These are phyloP conservation scores for Drosophila kanekoi DNA, from an alignment of 2,888 invertebrate genomes.

Conservation along the genomic window DNA sequence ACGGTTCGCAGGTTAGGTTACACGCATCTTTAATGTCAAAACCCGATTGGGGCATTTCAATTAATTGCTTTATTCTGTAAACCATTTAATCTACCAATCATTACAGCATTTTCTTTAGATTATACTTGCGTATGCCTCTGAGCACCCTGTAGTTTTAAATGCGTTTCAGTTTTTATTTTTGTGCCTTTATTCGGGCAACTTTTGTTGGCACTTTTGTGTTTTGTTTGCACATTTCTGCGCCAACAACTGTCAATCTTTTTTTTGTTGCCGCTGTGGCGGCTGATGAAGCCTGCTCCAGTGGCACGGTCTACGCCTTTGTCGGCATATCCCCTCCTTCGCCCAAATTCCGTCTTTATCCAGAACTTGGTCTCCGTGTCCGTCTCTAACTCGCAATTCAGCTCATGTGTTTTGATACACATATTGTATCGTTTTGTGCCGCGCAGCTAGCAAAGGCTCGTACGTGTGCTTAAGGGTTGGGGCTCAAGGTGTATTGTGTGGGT, in stretches of 20 bases:
- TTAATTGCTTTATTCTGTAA: no score
- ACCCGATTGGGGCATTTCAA: no score
- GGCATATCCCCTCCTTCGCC: not conserved
- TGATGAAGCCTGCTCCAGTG: constrained; percentile 47
- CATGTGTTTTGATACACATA: constrained; percentile 77
- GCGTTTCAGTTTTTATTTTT: constrained; percentile 60
- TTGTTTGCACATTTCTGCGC: constrained; percentile 76
- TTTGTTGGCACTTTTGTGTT: constrained; percentile 69
- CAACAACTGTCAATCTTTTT: constrained; percentile 77
- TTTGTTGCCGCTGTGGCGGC: constrained; percentile 26
- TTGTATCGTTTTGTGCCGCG: constrained; percentile 74
- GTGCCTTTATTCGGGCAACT: constrained; percentile 65
- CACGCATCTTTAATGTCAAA: no score
- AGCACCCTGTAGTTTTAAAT: constrained; percentile 60
- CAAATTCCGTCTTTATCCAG: constrained; percentile 8
- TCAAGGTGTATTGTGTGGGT: constrained; percentile 30
- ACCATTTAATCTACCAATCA: not conserved
- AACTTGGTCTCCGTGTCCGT: constrained; percentile 22
- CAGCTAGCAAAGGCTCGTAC: constrained; percentile 40
- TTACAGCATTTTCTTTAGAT: not conserved
- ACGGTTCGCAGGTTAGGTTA: no score
- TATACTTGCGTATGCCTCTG: not conserved
- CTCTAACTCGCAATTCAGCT: constrained; percentile 50
- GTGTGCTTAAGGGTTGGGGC: constrained; percentile 37
- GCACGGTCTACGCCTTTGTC: constrained; percentile 21